Evolutionary conservation across 1,140 invertebrate species (phyloP), one percentile per base, ranked within the genome.

Genomic region (Leptoteleia sp.): DNA sequence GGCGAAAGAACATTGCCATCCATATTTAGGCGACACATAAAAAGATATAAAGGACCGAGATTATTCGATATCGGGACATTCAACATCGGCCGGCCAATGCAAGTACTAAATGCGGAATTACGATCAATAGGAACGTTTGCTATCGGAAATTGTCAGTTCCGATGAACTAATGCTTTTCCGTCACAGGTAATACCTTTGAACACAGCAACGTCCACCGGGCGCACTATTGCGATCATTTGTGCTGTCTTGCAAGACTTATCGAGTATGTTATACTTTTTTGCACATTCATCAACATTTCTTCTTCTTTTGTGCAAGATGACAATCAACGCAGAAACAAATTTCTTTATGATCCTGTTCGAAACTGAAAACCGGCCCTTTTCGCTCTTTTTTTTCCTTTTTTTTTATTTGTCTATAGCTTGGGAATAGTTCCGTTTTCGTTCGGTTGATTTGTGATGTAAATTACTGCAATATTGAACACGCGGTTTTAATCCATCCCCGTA

Each of bases 111-210:
- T 80, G 77, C 57, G 82, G 75, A 80, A 76, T 80, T 76, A 65
- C 82, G 76, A 81, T 83, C 80, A 81, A 81, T 83, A 79, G 48
- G 59, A 73, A 77, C 72, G 71, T 83, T 83, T 81, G 78, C 59
- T 73, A 70, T 76, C 80, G 84, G 84, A 85, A 85, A 86, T 86
- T 84, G 76, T 78, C 54, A 81, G 52, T 83, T 85, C 83, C 82
- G 73, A 50, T 65, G 38, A 64, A 78, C 72, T 86, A 84, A 86
- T 86, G 80, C 79, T 64, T 59, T 80, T 79, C 76, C 79, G 80
- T 64, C 54, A 64, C 73, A 79, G 71, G 67, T 84, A 84, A 77
- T 77, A 77, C 65, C 57, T 55, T 52, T 59, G 48, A 65, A 70
- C 59, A 71, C 16, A 48, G 50, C 40, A 47, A 55, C 40, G 38